Evolutionary conservation across 2,888 invertebrate species (phyloP).

Genomic region (Zelleria hepariella): DNA sequence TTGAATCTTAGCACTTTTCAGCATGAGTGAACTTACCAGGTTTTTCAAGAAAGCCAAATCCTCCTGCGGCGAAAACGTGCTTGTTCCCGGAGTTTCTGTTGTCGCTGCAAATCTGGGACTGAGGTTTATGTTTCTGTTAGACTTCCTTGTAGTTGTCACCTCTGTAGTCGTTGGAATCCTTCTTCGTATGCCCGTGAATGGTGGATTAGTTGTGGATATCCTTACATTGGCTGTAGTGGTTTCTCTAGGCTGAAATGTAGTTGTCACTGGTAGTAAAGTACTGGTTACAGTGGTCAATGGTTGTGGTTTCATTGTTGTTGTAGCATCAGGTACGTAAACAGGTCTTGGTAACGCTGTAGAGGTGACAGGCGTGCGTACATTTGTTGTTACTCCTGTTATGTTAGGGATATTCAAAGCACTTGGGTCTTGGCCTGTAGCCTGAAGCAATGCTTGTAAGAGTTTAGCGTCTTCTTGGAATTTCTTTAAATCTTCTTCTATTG

Average conservation of each 20-base stretch:
- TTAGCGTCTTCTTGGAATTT: slow-evolving; percentile 64
- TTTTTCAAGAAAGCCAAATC: slow-evolving; percentile 74
- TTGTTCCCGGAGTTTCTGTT: slow-evolving; percentile 55
- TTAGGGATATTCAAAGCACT: slow-evolving; percentile 41
- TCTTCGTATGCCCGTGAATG: slow-evolving; percentile 32
- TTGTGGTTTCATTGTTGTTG: slow-evolving; percentile 29
- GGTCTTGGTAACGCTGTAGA: slow-evolving; percentile 52
- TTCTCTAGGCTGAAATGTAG: slow-evolving; percentile 38
- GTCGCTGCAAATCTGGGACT: slow-evolving; percentile 34
- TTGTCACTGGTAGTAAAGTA: slow-evolving; percentile 28
- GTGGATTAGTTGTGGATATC: slow-evolving; percentile 54
- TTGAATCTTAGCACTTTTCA: background rate
- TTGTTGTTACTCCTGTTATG: slow-evolving; percentile 55
- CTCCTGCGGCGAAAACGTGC: slow-evolving; percentile 66
- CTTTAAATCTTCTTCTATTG: slow-evolving; percentile 57
- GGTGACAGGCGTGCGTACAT: slow-evolving; percentile 52
- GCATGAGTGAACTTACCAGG: slow-evolving; percentile 56
- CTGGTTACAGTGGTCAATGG: slow-evolving; percentile 37
- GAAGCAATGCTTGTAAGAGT: slow-evolving; percentile 53
- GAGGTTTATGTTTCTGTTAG: slow-evolving; percentile 18
- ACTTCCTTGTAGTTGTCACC: slow-evolving; percentile 5
- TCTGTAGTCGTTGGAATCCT: slow-evolving; percentile 32
- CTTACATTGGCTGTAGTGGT: slow-evolving; percentile 38
- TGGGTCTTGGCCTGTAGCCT: slow-evolving; percentile 58
- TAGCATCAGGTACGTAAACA: slow-evolving; percentile 35